Percentiles rank a stretch among this genome's conserved stretches.
Conservation (phyloP, 2,888 invertebrate species). For the Tineola bisselliella region DNA sequence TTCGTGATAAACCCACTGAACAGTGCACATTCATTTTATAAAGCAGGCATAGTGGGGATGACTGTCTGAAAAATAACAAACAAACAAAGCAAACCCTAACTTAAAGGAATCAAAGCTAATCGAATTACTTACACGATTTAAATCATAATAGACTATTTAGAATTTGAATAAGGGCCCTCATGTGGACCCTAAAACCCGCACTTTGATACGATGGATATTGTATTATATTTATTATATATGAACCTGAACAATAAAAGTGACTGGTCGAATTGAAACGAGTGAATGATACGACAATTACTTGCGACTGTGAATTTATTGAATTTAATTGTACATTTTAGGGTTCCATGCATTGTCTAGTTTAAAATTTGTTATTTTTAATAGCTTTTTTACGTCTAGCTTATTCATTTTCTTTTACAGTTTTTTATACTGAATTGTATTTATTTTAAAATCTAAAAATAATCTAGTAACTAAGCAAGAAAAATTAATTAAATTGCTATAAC, state of each 20-base stretch:
- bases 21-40: no score
- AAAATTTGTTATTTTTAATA: not conserved
- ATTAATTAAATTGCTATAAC: no score
- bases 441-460: no score
- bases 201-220: not conserved
- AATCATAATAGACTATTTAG: constrained; percentile 8
- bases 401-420: no score
- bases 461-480: no score
- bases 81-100: no score
- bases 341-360: not conserved
- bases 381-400: not conserved
- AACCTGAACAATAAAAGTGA: not conserved
- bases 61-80: no score
- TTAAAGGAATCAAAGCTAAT: not conserved
- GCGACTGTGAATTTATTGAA: constrained; percentile 48
- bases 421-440: no score
- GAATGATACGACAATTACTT: constrained; percentile 58
- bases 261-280: constrained; percentile 19
- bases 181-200: constrained; percentile 9
- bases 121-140: constrained; percentile 6
- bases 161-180: not conserved
- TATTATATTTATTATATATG: not conserved
- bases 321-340: not conserved
- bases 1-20: no score
- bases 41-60: no score